Percentiles rank a stretch among this genome's conserved stretches.
phyloP scores from a whole-genome alignment of 2,797 vertebrate species.

The Schizothorax lantsangensis region DNA sequence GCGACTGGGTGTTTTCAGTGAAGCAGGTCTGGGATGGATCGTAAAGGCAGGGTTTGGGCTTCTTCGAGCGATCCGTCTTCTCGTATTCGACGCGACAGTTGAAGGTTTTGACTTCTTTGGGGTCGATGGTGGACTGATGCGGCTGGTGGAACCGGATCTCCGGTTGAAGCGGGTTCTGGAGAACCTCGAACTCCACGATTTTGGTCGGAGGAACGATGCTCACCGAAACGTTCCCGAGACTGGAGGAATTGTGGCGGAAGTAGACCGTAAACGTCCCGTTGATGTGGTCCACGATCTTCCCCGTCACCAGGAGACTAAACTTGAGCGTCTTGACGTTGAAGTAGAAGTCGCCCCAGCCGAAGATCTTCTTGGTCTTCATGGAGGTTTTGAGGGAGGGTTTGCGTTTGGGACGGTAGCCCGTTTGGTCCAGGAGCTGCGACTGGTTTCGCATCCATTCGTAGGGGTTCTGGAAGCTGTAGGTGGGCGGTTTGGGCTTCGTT shows the following conservation, averaged over 20 bases:
- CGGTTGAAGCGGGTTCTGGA: conserved; percentile 72
- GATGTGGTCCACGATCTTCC: conserved; percentile 97
- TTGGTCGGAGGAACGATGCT: conserved; percentile 96
- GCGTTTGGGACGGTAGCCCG: conserved; percentile 84
- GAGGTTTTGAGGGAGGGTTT: conserved; percentile 88
- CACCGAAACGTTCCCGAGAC: conserved; percentile 93
- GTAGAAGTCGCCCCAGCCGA: conserved; percentile 98
- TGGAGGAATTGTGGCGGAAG: conserved; percentile 97
- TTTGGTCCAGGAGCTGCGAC: conserved; percentile 80
- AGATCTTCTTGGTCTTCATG: conserved; percentile 93
- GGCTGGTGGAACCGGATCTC: conserved; percentile 78
- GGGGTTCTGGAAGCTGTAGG: conserved; percentile 77
- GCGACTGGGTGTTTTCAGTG: conserved; percentile 96
- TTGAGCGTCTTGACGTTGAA: conserved; percentile 94
- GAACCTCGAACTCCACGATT: conserved; percentile 91
- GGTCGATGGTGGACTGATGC: conserved; percentile 87
- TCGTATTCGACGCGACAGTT: conserved; percentile 97
- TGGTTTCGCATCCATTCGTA: conserved; percentile 89
- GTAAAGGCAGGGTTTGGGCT: conserved; percentile 94
- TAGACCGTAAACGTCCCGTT: conserved; percentile 98
- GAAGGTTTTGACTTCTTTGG: conserved; percentile 88
- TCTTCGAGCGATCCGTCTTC: conserved; percentile 94
- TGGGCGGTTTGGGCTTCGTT: conserved; percentile 79
- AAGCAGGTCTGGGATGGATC: conserved; percentile 95
- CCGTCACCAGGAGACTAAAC: conserved; percentile 94